Base-by-base conservation (phyloP, 2,888 invertebrate genomes). In the Xanthorhoe spadicearia region DNA sequence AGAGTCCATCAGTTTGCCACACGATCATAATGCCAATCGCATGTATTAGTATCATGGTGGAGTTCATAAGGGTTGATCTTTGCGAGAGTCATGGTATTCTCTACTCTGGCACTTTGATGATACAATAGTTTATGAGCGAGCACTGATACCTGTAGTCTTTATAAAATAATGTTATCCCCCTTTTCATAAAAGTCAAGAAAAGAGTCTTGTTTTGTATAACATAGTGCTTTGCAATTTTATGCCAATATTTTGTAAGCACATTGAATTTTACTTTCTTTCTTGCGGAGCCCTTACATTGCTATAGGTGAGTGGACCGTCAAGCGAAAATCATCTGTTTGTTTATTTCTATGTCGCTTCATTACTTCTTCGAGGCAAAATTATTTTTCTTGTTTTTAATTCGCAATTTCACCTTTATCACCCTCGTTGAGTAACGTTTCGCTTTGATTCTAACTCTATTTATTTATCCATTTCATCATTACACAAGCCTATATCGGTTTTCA, bases 261-360 rank as follows among this genome's bases (percentile, higher is more conserved):
- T 91, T 93, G 89, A 90, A 92, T 83, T 88, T 92, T 92, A 89
- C 84, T 92, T 93, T 92, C 84, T 92, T 93, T 93, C 92, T 93
- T 93, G 93, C 93, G 93, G 93, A 93, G 93, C 90, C 92, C 92
- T 92, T 92, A 90, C 91, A 89, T 92, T 92, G 90, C 86, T 80
- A 85, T 92, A 92, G 93, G 93, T 93, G 89, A 93, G 93, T 93
- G 89, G 90, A 90, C 79, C 87, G 88, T 88, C 86, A 84, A 85
- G 88, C 86, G 76, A 80, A 84, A 81, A 78, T 87, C 86, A 86
- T 83, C 81, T 82, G 77, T 69, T 76, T 80, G 49, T 72, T 84
- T 82, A 79, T 86, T 83, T 71, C 62, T 83, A 85, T 85, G 82
- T 86, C 78, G 91, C 91, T 92, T 92, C 75, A 82, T 77, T 76